Conservation (phyloP, 2,113 vertebrate genomes). For the Pardalotus punctatus region DNA sequence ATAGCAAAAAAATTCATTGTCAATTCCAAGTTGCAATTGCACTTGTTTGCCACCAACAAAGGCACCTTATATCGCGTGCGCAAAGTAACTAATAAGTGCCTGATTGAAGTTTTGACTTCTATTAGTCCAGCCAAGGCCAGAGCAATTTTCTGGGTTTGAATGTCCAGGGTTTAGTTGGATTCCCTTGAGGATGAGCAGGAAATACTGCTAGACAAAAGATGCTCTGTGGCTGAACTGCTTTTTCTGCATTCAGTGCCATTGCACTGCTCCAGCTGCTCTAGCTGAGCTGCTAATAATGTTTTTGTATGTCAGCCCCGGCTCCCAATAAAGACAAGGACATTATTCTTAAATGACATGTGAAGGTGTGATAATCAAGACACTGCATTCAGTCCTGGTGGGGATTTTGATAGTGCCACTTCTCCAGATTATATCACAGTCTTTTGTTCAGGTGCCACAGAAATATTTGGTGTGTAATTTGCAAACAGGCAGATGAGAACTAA, state of each 20-base stretch:
- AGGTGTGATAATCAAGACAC: not conserved
- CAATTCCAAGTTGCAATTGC: slow-evolving; percentile 54
- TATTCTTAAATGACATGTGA: not conserved
- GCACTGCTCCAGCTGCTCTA: not conserved
- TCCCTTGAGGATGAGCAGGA: slow-evolving; percentile 62
- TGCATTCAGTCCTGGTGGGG: not conserved
- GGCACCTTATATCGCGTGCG: not conserved
- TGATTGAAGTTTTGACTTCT: slow-evolving; percentile 77
- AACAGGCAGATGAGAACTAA: not conserved
- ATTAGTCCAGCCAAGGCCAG: slow-evolving; percentile 63
- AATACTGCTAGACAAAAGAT: slow-evolving; percentile 46
- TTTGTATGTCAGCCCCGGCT: slow-evolving; percentile 1
- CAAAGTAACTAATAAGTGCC: slow-evolving; percentile 70
- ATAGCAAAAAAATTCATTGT: slow-evolving; percentile 61
- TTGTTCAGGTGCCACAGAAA: not conserved
- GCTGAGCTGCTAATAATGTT: slow-evolving; percentile 1
- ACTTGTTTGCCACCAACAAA: slow-evolving; percentile 64
- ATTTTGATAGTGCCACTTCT: not conserved
- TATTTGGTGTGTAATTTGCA: not conserved
- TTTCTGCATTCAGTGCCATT: slow-evolving; percentile 28
- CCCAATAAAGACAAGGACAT: not conserved
- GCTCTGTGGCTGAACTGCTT: slow-evolving; percentile 23
- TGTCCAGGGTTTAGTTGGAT: slow-evolving; percentile 43
- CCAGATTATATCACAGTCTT: not conserved
- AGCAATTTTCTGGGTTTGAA: slow-evolving; percentile 67